Evolutionary conservation across 2,888 invertebrate species (phyloP).

Genomic region (Cloeon dipterum): DNA sequence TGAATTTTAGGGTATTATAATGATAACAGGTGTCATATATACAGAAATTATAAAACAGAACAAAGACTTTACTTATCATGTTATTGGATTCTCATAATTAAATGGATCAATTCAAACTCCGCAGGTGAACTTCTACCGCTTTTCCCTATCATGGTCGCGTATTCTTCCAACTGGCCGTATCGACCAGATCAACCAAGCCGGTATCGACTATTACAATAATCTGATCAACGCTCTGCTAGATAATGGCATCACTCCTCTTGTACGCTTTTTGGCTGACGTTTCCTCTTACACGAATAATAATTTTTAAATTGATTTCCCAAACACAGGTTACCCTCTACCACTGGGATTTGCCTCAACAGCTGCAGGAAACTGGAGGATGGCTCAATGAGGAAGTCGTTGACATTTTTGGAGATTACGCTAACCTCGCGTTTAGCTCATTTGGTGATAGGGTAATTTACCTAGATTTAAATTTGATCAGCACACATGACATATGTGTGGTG

Average conservation of each 20-base stretch:
- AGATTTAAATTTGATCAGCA: too few relatives aligned
- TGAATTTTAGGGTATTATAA: too few relatives aligned
- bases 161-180: conserved; percentile 44
- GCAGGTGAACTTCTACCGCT: conserved; percentile 32
- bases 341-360: conserved; percentile 26
- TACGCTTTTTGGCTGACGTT: conserved; percentile 13
- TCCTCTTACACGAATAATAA: too few relatives aligned
- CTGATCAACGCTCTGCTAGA: conserved; percentile 43
- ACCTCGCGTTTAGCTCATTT: conserved; percentile 29
- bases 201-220: conserved; percentile 52
- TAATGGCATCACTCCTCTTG: conserved; percentile 30
- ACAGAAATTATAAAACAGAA: too few relatives aligned
- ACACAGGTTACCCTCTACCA: conserved; percentile 24
- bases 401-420: conserved; percentile 36
- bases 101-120: too few relatives aligned
- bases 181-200: conserved; percentile 38
- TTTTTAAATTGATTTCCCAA: too few relatives aligned
- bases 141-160: conserved; percentile 54
- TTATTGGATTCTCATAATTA: too few relatives aligned
- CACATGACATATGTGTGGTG: too few relatives aligned
- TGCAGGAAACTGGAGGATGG: conserved; percentile 40
- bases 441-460: conserved; percentile 28
- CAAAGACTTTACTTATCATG: too few relatives aligned
- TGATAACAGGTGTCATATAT: too few relatives aligned
- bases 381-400: conserved; percentile 37